Percentiles rank a stretch among this genome's conserved stretches.
Evolutionary conservation across 2,113 vertebrate species (phyloP).

Genomic region (Trachemys scripta): DNA sequence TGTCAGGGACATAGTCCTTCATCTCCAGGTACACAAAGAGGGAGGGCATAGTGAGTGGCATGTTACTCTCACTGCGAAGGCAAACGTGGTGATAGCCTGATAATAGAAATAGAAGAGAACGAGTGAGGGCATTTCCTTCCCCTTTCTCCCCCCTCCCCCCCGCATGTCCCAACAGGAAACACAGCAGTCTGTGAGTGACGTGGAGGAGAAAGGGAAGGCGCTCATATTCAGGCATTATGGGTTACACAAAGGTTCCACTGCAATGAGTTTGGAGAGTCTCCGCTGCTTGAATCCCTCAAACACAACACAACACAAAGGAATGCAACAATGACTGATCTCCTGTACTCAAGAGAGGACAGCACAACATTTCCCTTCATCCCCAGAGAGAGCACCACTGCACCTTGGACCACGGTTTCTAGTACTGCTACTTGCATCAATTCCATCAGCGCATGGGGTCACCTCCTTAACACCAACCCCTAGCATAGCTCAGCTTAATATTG

Average conservation of each 20-base stretch:
- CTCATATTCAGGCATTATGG: rapidly evolving
- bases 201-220: rapidly evolving
- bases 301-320: neutral
- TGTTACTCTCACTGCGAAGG: conserved; percentile 93
- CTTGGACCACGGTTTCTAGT: neutral
- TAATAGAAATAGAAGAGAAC: neutral
- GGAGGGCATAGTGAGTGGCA: conserved; percentile 91
- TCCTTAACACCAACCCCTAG: neutral
- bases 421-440: neutral
- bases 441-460: neutral
- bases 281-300: neutral
- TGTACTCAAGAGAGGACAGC: neutral
- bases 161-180: neutral
- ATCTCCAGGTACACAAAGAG: conserved; percentile 95
- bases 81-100: conserved; percentile 96
- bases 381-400: neutral
- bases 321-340: neutral
- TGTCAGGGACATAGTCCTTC: conserved; percentile 96
- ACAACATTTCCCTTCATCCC: neutral
- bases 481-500: neutral
- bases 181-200: neutral
- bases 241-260: neutral
- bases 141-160: neutral
- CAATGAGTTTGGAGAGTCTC: neutral
- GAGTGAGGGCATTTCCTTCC: neutral